Evolutionary conservation across 2,113 vertebrate species (phyloP), one percentile per base, ranked within the genome.

Genomic region (Struthio camelus): DNA sequence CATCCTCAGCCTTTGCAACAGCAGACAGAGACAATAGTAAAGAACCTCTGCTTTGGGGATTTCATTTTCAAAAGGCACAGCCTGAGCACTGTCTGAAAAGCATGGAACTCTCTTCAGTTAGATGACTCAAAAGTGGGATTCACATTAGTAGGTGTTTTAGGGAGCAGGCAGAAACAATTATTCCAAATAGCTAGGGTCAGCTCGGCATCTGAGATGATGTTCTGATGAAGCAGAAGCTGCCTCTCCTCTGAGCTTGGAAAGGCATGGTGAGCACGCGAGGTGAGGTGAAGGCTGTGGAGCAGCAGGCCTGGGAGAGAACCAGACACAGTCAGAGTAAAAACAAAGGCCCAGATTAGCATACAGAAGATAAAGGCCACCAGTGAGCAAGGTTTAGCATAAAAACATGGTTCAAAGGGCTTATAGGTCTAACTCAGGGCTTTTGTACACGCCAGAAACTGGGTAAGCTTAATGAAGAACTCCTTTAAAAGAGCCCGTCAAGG

Each of bases 211-310:
- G 58, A 50, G 25, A 30, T 65, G 25, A 34, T 54, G 65, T 77
- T 80, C 30, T 38, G 59, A 20, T 11, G 9, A 76, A 77, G 51
- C 38, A 59, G 34, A 65, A 71, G 18, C 38, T 80, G 24, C 10
- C 22, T 36, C 1, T 62, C 25, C 38, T 64, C 46, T 46, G n/a
- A 86, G 17, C 18, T 48, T 48, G 46, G 46, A 17, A 48, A 48
- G 18, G 46, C 0, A 0, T 5, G 6, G 20, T 46, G n/a, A 72
- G 11, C 4, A 46, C 23, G 4, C 25, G 48, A 64, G 40, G 6
- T 25, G 51, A 79, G 27, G 40, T 10, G 36, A 61, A 71, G 34
- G 8, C 28, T 66, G 36, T 34, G 66, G 48, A 84, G 34, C 46
- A 2, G 0, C 8, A 30, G 22, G 25, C 22, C n/a, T 25, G 36